Evolutionary conservation across 2,113 vertebrate species (phyloP).

Genomic region (Strix aluco): DNA sequence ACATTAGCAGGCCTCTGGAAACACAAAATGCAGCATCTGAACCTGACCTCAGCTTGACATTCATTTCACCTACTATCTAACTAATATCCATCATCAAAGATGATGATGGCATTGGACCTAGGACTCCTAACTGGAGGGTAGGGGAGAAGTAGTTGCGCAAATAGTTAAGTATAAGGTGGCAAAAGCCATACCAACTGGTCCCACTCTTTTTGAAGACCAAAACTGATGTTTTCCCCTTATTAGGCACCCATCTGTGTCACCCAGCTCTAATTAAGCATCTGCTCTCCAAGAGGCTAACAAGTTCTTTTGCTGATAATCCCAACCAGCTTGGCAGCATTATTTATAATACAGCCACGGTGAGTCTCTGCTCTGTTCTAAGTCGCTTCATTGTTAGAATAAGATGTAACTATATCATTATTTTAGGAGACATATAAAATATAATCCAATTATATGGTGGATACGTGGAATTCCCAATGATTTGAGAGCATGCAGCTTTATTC

Average conservation of each 20-base stretch:
- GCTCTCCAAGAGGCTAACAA: constrained; percentile 67
- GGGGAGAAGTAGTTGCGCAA: neutral
- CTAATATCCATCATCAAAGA: neutral
- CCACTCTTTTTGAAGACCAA: neutral
- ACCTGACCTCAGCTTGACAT: neutral
- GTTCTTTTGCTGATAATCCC: constrained; percentile 66
- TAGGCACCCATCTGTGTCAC: constrained; percentile 62
- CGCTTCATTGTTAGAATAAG: constrained; percentile 20
- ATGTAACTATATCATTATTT: constrained; percentile 61
- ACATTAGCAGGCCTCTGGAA: neutral
- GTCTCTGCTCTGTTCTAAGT: neutral
- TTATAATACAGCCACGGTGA: neutral
- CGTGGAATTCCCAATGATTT: constrained; percentile 23
- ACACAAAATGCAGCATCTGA: neutral
- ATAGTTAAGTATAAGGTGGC: neutral
- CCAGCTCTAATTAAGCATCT: constrained; percentile 69
- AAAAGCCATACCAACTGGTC: neutral
- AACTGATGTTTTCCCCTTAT: constrained; percentile 6
- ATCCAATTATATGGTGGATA: constrained; percentile 51
- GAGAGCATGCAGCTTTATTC: neutral
- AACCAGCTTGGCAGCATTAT: constrained; percentile 63
- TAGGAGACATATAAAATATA: constrained; percentile 61
- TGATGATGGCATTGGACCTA: neutral
- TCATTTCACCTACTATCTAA: neutral
- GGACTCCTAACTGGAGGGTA: neutral